These are phyloP conservation scores for Acrocephalus arundinaceus DNA, from an alignment of 2,113 vertebrate genomes.

Conservation along the genomic window DNA sequence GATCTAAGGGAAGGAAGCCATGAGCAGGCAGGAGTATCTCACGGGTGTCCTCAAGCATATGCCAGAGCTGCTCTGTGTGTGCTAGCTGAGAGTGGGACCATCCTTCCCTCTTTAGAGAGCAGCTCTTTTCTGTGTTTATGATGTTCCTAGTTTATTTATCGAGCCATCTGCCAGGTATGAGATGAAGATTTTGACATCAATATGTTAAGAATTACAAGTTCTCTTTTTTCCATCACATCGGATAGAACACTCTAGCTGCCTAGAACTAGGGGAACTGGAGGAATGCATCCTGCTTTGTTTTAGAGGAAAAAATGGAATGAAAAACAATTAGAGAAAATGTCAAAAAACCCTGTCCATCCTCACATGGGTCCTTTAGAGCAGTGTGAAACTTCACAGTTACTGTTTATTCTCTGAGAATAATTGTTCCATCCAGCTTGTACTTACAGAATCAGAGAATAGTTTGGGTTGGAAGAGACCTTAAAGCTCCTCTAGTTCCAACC, in stretches of 20 bases:
- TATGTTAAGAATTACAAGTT: not conserved
- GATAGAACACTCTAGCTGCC: not conserved
- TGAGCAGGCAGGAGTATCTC: not conserved
- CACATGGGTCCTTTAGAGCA: not conserved
- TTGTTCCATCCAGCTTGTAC: not conserved
- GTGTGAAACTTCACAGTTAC: slow-evolving; percentile 6
- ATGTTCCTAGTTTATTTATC: slow-evolving; percentile 2
- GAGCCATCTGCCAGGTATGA: not conserved
- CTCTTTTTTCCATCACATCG: not conserved
- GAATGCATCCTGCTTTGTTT: not conserved
- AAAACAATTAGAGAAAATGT: not conserved
- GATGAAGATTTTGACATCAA: slow-evolving; percentile 8
- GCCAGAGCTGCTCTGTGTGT: not conserved
- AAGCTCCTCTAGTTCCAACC: not conserved
- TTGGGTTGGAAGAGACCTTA: not conserved
- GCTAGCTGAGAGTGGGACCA: not conserved
- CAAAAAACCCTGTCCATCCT: not conserved
- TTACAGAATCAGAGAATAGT: not conserved
- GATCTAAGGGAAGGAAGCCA: not conserved
- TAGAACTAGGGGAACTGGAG: not conserved
- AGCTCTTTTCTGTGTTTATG: not conserved
- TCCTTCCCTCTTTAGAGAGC: not conserved
- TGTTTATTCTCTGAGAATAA: slow-evolving; percentile 11
- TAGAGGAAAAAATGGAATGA: not conserved
- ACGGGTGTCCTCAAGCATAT: not conserved